Conservation (phyloP, 2,113 vertebrate species). For the Pygoscelis adeliae region DNA sequence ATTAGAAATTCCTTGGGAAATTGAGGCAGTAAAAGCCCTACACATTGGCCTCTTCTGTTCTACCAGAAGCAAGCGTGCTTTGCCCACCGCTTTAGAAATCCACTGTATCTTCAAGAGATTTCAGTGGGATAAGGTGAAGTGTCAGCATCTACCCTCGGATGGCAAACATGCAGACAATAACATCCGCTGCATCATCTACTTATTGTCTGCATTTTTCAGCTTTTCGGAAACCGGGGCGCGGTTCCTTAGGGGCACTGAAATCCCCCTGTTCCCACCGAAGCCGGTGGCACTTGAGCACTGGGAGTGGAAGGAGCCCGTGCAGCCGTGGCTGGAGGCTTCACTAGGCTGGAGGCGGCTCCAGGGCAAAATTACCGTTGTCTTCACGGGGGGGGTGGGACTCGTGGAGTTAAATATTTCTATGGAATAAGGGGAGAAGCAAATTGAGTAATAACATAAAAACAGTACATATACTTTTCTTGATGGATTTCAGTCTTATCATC, state of each 20-base stretch:
- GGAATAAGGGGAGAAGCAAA: not conserved
- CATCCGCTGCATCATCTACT: not conserved
- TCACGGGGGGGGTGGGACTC: not conserved
- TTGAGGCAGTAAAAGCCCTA: conserved; percentile 68
- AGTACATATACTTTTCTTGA: not conserved
- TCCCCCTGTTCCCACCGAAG: not conserved
- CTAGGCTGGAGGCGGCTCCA: not conserved
- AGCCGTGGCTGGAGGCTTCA: not conserved
- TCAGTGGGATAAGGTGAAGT: not conserved
- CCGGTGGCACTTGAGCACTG: not conserved
- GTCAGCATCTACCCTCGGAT: not conserved
- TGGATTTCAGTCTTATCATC: not conserved
- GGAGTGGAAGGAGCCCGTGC: not conserved
- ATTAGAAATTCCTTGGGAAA: conserved; percentile 75
- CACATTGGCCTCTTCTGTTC: conserved; percentile 28
- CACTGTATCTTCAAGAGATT: not conserved
- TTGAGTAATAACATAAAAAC: not conserved
- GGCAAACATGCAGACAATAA: not conserved
- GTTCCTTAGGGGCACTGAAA: not conserved
- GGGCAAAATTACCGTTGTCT: not conserved
- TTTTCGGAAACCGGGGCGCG: accelerated
- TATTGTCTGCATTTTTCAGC: not conserved
- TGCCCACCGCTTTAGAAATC: not conserved
- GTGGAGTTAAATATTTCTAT: not conserved
- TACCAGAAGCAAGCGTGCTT: not conserved